Evolutionary conservation across 2,888 invertebrate genomes (phyloP), one percentile per base, ranked within the genome.

Genomic region (Serrognathus titanus): DNA sequence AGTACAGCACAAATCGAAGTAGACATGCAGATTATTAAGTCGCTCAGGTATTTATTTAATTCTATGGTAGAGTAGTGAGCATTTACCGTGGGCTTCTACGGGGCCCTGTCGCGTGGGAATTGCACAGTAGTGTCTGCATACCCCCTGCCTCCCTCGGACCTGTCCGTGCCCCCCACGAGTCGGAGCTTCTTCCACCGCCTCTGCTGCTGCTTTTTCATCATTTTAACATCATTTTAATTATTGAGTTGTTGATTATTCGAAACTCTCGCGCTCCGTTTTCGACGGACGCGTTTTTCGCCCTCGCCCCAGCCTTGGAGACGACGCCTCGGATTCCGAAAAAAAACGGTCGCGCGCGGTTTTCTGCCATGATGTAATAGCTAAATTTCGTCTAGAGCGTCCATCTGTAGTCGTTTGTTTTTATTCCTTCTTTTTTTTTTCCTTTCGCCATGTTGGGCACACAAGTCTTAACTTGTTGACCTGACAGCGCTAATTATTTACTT

Each of bases 61-160:
- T 53, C 52, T 38, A 48, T 48, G 52, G 51, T 51, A 40, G 49
- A 53, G 53, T 48, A 66, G 63, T 62, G 71, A 70, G 69, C 71
- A 68, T 71, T 71, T 71, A 71, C 68, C 76, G 76, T 76, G 75
- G 75, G 75, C 77, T 74, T 75, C 75, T 72, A 73, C 71, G 76
- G 77, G 77, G 78, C 76, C 79, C 77, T 79, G 78, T 75, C 79
- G 80, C 81, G 83, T 83, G 83, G 82, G 83, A 83, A 83, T 80
- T 82, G 82, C 81, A 83, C 83, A 79, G 83, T 81, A 82, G 83
- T 81, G 78, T 76, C 75, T 76, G 73, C 74, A 60, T 13, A 64
- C 60, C 75, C 77, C 75, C 73, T 71, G 70, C 66, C 69, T 71
- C 69, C 72, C 68, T 70, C 68, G 65, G 66, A 66, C 71, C 66